Base-by-base conservation (phyloP, 92 coral and sea anemone genomes). In the Palythoa grandiflora region DNA sequence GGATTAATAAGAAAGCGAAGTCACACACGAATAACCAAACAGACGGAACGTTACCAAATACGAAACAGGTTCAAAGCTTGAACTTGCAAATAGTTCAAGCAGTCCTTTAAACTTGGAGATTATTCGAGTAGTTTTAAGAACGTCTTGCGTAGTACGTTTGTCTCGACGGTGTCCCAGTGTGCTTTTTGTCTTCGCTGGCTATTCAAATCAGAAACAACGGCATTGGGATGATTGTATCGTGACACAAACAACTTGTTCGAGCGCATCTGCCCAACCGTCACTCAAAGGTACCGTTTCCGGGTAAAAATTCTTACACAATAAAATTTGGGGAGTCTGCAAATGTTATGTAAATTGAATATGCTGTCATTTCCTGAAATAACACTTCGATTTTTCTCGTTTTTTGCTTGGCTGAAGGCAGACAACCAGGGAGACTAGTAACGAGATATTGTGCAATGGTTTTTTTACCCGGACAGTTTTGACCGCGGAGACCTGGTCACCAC, bases 1-100 rank as follows among this genome's bases (percentile, higher is more conserved):
- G 86, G 86, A 65, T 81, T 68, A 81, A 21, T 57, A 48, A 50
- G 75, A 48, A n/a, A 81, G 75, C 66, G 20, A 44, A 81, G 59
- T 44, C 60, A 47, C 75, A 61, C 73, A 44, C 73, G 57, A 15
- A 16, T 38, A 65, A 57, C 75, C 75, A 36, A 55, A 38, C 35
- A 2, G 40, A 55, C 57, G 85, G 55, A 80, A 65, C 59, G 57
- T 20, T 13, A 17, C 47, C 39, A 65, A 60, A 17, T 80, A 17
- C 38, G 85, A n/a, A 16, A 17, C 55, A 17, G 20, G 40, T 48
- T 53, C 3, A 9, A 44, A 44, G 50, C 6, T 44, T 44, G 50
- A 51, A 17, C 6, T 61, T 38, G 73, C 6, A 81, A 66, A 38
- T 44, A 9, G 14, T 35, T 36, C 3, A 12, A 12, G n/a, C 17